Evolutionary conservation across 2,113 vertebrate species (phyloP), one percentile per base, ranked within the genome.

Genomic region (Tautogolabrus adspersus): DNA sequence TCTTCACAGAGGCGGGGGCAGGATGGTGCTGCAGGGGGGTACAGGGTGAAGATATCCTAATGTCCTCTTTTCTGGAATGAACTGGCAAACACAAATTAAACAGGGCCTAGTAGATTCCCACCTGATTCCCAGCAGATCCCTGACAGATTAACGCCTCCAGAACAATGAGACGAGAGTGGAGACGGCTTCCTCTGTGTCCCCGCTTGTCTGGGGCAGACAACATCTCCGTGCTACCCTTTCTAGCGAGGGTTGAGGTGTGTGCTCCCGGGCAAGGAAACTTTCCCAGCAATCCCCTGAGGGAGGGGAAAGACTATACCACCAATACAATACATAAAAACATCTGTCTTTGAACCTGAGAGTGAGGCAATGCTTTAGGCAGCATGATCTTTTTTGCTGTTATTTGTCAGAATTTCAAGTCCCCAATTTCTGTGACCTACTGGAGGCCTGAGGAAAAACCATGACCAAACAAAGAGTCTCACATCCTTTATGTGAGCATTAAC

Each of bases 91-190:
- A 88, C 86, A 90, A 81, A 91, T 66, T 49, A 49, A 49, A 57
- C 54, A 49, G 38, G 75, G 78, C 38, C n/a, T 66, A 86, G 69
- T 70, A 90, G 88, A 92, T 91, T 91, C 88, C 90, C 89, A 91
- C 89, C 88, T 91, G 91, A 91, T 91, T 90, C 90, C 86, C 87
- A 88, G 79, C 81, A 89, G 91, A 92, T 91, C 87, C 74, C 67
- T 88, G 81, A 89, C 87, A 89, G 92, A 92, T 91, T 89, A 91
- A 90, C 86, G 80, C 84, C 87, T 89, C 71, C 72, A 87, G 88
- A 91, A 93, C 92, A 94, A 94, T 92, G 91, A 92, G 89, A 89
- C 81, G 23, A 87, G 91, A 86, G 85, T 55, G 84, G 85, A 82
- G 87, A 81, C 88, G 3, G 86, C 82, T 90, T 93, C 91, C 91